Base-by-base conservation (phyloP, 2,888 invertebrate genomes). In the Harpalus rufipes region DNA sequence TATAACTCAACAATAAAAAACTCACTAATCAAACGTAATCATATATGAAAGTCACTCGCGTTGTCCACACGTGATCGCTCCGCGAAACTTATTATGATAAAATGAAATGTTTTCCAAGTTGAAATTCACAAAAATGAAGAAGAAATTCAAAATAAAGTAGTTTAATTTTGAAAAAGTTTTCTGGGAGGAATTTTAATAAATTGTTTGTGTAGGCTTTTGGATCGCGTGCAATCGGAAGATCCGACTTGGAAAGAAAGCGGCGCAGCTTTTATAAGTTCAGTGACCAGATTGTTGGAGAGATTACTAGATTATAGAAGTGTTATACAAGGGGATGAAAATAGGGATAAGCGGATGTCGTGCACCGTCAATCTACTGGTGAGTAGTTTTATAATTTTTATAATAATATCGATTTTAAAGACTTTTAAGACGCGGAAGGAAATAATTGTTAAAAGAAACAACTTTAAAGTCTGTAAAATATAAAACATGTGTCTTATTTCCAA, bases 261-360 rank as follows among this genome's bases (percentile, higher is more conserved):
- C 1, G 96, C 96, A 0, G 96, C 97, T 1, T 98, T 98, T 89
- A 97, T 98, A 82, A 96, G 96, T 85, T 98, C 98, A 0, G 97
- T 98, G 58, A 98, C 98, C 0, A 93, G 97, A 8, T 92, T 98
- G 58, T 90, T 98, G 87, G 98, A 98, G 91, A 92, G 97, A 25
- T 92, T 99, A 79, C 92, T 98, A 65, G 98, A 99, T 92, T 99
- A 99, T 91, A 94, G 98, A 87, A 97, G 97, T 88, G 98, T 98
- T 1, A 97, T 98, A 92, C 97, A 98, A 90, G 98, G 98, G 14
- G 97, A 98, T 88, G 98, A 98, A 90, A 98, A 98, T 90, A 93
- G 97, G 51, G 98, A 98, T 90, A 98, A 98, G 90, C 93, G 97
- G 86, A 98, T 98, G 98, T 97, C 97, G 0, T 98, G 98, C 90